Conservation (phyloP, 2,888 invertebrate genomes). For the Drosophila putrida region DNA sequence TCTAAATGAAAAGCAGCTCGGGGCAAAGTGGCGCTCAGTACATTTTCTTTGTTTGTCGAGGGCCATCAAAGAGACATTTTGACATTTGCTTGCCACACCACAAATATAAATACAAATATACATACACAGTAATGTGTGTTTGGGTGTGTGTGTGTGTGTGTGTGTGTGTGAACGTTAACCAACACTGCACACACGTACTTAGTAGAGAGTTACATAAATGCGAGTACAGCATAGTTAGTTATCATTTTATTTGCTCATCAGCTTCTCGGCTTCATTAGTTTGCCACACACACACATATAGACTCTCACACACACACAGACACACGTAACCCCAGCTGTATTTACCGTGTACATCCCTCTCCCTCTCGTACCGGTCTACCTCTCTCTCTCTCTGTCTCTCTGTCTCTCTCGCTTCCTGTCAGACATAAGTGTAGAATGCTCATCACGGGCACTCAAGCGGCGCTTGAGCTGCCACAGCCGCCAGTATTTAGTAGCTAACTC, state of each 20-base stretch:
- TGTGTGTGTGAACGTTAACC: slow-evolving; percentile 37
- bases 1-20: slow-evolving; percentile 52
- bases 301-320: not conserved
- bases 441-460: slow-evolving; percentile 51
- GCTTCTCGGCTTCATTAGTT: slow-evolving; percentile 61
- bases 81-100: slow-evolving; percentile 57
- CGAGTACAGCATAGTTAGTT: slow-evolving; percentile 46
- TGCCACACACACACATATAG: slow-evolving; percentile 2
- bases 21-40: slow-evolving; percentile 46
- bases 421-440: slow-evolving; percentile 26
- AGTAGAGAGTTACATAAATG: slow-evolving; percentile 27
- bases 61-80: slow-evolving; percentile 63
- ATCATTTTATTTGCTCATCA: slow-evolving; percentile 66
- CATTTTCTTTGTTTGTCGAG: slow-evolving; percentile 49
- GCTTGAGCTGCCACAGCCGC: slow-evolving; percentile 49
- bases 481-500: slow-evolving; percentile 40
- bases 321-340: not conserved
- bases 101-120: slow-evolving; percentile 9
- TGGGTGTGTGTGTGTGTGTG: slow-evolving; percentile 30
- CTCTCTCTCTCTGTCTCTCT: too few relatives aligned
- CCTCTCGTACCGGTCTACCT: not conserved
- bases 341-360: not conserved
- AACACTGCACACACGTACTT: slow-evolving; percentile 41
- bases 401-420: not conserved
- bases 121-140: slow-evolving; percentile 15